Percentiles rank a stretch among this genome's conserved stretches.
phyloP scores from a whole-genome alignment of 2,797 vertebrate species.

The Monodelphis domestica region DNA sequence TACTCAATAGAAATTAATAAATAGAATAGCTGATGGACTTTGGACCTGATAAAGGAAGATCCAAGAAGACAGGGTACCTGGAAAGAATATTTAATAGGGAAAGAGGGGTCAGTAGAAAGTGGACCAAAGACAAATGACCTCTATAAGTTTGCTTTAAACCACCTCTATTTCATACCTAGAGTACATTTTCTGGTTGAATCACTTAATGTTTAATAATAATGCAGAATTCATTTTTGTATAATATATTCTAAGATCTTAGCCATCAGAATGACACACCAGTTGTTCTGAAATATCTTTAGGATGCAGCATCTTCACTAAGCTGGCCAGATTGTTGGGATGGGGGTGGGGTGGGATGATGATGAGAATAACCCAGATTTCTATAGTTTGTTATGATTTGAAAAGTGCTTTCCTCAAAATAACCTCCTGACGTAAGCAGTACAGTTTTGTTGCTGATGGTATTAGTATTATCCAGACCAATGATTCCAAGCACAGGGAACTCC shows the following conservation, averaged over 20 bases:
- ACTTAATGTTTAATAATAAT: neutral
- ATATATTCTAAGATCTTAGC: neutral
- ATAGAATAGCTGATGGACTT: neutral
- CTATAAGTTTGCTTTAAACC: neutral
- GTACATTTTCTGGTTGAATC: neutral
- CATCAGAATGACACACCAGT: neutral
- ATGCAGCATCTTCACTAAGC: neutral
- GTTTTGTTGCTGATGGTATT: neutral
- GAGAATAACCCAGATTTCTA: neutral
- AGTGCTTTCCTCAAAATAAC: constrained; percentile 1
- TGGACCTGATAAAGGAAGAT: neutral
- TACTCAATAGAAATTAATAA: neutral
- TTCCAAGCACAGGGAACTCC: neutral
- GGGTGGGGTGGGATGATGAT: neutral
- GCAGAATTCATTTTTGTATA: neutral
- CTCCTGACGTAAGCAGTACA: neutral
- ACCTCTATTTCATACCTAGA: neutral
- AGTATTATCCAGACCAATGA: neutral
- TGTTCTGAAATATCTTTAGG: neutral
- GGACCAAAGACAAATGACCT: neutral
- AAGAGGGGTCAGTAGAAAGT: neutral
- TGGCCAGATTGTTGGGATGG: neutral
- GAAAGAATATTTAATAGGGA: rapidly evolving
- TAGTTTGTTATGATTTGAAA: neutral
- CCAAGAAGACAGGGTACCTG: rapidly evolving